Percentiles rank a stretch among this genome's conserved stretches.
Evolutionary conservation across 2,113 vertebrate genomes (phyloP).

Genomic region (Gallinago media): DNA sequence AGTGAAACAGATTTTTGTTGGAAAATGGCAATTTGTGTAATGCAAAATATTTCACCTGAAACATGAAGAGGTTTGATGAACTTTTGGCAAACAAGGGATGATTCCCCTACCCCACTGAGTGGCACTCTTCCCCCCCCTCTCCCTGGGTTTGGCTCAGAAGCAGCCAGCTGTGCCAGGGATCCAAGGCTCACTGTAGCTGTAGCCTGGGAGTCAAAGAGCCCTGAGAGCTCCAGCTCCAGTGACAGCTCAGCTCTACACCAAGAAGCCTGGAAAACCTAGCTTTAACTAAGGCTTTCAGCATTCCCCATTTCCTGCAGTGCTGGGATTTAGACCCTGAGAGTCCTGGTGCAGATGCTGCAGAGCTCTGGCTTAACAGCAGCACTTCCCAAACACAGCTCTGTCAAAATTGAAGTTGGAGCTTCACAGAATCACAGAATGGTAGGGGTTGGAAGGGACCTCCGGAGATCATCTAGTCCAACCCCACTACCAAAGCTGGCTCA

Average conservation of each 20-base stretch:
- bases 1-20: slow-evolving; percentile 42
- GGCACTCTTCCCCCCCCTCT: background rate
- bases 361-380: background rate
- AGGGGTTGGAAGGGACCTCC: background rate
- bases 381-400: background rate
- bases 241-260: background rate
- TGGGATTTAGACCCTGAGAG: background rate
- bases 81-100: background rate
- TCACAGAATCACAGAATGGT: background rate
- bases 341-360: background rate
- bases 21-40: slow-evolving; percentile 48
- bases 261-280: background rate
- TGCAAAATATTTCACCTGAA: slow-evolving; percentile 57
- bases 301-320: background rate
- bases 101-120: background rate
- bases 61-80: background rate
- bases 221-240: background rate
- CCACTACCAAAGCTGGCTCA: background rate
- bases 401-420: background rate
- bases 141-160: background rate
- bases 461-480: background rate
- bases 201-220: background rate
- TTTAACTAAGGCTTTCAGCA: background rate
- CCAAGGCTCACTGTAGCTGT: background rate
- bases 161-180: background rate